phyloP scores from a whole-genome alignment of 2,888 invertebrate genomes.

The Netelia inedita region DNA sequence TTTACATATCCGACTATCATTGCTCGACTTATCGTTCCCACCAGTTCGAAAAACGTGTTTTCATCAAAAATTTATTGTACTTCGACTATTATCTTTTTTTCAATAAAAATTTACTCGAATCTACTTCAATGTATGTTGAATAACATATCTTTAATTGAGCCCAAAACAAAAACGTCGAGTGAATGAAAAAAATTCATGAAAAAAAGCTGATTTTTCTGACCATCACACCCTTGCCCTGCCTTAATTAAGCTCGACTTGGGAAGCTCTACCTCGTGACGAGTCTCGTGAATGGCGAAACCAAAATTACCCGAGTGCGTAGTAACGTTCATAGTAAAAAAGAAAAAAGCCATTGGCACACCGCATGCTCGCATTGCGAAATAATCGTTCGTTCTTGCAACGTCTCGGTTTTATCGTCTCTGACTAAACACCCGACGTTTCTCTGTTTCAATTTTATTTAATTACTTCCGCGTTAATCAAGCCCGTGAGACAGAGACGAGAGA shows the following conservation, averaged over 20 bases:
- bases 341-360: neutral
- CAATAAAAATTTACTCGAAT: too few species aligned
- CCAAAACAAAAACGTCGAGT: neutral
- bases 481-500: too few species aligned
- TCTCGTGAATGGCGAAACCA: slow-evolving; percentile 9
- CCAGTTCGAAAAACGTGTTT: too few species aligned
- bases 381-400: neutral
- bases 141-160: too few species aligned
- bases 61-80: too few species aligned
- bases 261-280: neutral
- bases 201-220: neutral
- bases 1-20: too few species aligned
- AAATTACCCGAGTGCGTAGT: neutral
- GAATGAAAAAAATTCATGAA: neutral
- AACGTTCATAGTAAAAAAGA: neutral
- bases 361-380: neutral
- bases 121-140: too few species aligned
- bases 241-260: neutral
- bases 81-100: too few species aligned
- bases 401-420: neutral
- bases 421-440: neutral
- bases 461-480: too few species aligned
- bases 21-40: too few species aligned
- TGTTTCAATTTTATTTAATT: neutral
- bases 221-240: neutral